phyloP scores from a whole-genome alignment of 1,140 invertebrate species.

The Apocrypta bakeri region DNA sequence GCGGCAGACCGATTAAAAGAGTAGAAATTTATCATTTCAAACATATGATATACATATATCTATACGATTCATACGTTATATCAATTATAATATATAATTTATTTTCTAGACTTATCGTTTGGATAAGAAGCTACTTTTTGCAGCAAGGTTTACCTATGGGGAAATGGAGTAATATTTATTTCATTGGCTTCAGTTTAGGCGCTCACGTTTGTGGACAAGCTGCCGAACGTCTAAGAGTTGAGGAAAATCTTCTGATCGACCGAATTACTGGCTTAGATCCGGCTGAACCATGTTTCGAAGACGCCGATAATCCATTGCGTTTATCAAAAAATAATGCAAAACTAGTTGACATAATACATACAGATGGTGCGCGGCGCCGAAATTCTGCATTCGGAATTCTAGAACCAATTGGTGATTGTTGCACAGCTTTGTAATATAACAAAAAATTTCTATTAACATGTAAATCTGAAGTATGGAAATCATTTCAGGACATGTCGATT shows the following conservation, averaged over 20 bases:
- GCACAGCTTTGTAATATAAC: no score
- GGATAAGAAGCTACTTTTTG: no score
- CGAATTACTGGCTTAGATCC: constrained; percentile 78
- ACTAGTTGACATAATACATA: constrained; percentile 84
- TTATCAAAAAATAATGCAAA: constrained; percentile 77
- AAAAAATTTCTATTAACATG: no score
- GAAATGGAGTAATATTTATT: background rate
- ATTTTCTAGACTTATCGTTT: background rate
- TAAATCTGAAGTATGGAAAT: background rate
- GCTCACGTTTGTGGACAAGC: constrained; percentile 28
- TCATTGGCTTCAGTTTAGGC: constrained; percentile 27
- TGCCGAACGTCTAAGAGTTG: background rate
- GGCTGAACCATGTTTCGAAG: constrained; percentile 79
- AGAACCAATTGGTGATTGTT: constrained; percentile 4
- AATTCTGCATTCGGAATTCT: constrained; percentile 8
- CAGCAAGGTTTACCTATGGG: background rate
- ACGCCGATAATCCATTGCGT: constrained; percentile 67
- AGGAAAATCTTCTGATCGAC: constrained; percentile 40
- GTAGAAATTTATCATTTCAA: background rate
- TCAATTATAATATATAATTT: background rate
- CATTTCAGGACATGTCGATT: constrained; percentile 77
- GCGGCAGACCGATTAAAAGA: constrained; percentile 1
- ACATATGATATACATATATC: background rate
- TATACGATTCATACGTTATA: background rate
- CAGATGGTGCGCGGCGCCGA: constrained; percentile 52